Conservation (phyloP, 2,888 invertebrate genomes). For the Scaeva pyrastri region DNA sequence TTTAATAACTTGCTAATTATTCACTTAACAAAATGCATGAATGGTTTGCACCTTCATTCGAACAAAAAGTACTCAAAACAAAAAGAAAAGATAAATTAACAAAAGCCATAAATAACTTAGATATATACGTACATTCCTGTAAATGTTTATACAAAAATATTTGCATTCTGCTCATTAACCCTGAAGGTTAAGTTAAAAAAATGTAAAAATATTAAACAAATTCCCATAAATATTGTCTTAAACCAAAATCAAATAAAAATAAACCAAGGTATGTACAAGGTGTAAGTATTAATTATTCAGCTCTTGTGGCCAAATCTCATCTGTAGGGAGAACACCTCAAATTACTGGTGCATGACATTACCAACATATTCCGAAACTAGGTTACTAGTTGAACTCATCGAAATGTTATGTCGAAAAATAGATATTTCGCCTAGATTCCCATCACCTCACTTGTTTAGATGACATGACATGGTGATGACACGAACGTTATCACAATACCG, state of each 20-base stretch:
- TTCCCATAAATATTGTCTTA: slow-evolving; percentile 13
- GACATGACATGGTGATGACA: slow-evolving; percentile 35
- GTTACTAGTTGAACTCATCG: slow-evolving; percentile 55
- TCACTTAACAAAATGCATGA: slow-evolving; percentile 25
- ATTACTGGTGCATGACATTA: slow-evolving; percentile 59
- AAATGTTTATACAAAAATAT: background rate
- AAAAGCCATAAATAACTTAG: background rate
- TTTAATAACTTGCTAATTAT: slow-evolving; percentile 18
- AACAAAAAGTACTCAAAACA: background rate
- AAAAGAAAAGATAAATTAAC: background rate
- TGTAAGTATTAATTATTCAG: slow-evolving; percentile 3
- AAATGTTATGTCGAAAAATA: slow-evolving; percentile 21
- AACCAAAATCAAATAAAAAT: slow-evolving; percentile 8
- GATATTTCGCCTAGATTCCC: background rate
- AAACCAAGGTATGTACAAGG: slow-evolving; percentile 14
- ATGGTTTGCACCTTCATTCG: background rate
- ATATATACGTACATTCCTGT: background rate
- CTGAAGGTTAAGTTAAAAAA: slow-evolving; percentile 43
- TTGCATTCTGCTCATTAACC: slow-evolving; percentile 39
- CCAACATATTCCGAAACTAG: slow-evolving; percentile 56
- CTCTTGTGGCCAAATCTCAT: slow-evolving; percentile 17
- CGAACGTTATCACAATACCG: slow-evolving; percentile 24
- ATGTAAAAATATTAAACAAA: slow-evolving; percentile 1
- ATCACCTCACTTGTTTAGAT: background rate
- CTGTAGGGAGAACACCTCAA: background rate